phyloP scores from a whole-genome alignment of 2,113 vertebrate genomes.

The Tiliqua scincoides region DNA sequence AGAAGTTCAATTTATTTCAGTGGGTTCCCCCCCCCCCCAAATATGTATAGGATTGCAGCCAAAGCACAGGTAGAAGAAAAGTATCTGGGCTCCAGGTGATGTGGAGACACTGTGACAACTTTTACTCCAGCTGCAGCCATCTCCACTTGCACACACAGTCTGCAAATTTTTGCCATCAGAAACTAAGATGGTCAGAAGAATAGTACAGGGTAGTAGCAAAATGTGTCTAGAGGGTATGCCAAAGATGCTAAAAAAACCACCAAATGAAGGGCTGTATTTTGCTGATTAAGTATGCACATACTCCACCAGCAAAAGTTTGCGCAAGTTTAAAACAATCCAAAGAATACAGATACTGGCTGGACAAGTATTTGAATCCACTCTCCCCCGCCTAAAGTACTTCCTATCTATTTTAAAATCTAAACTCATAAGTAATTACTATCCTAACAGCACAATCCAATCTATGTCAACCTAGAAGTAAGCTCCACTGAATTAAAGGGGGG shows the following conservation, averaged over 20 bases:
- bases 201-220: neutral
- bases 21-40: too few species aligned
- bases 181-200: neutral
- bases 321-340: neutral
- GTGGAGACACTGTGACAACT: neutral
- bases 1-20: too few species aligned
- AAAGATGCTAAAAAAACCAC: neutral
- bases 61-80: neutral
- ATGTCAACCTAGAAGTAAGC: too few species aligned
- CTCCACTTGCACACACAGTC: neutral
- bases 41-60: neutral
- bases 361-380: neutral
- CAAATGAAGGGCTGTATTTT: neutral
- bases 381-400: neutral
- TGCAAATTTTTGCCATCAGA: neutral
- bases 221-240: neutral
- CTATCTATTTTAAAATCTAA: neutral
- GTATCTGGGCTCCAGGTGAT: neutral
- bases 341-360: neutral
- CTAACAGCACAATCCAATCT: too few species aligned
- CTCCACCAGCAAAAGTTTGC: too few species aligned
- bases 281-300: neutral
- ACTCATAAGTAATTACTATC: neutral
- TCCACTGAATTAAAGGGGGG: too few species aligned
- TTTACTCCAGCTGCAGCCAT: neutral